Conservation (phyloP, 2,113 vertebrate species). For the Amblyornis subalaris region DNA sequence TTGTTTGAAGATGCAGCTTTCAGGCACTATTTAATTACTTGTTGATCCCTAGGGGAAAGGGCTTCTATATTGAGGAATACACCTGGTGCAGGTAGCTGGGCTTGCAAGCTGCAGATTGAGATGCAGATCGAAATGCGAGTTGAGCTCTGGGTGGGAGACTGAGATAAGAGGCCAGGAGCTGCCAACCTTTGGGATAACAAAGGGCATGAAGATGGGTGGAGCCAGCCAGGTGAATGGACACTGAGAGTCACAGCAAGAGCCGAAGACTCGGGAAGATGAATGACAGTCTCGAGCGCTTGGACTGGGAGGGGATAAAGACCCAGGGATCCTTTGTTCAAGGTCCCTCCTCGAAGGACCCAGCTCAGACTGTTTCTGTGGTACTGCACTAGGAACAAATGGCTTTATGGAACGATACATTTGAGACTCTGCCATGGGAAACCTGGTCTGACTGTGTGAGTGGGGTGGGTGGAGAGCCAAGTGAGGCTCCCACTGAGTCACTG, state of each 20-base stretch:
- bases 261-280: neutral
- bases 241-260: neutral
- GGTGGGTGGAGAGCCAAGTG: accelerated
- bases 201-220: neutral
- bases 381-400: neutral
- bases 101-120: accelerated
- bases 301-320: neutral
- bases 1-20: neutral
- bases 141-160: neutral
- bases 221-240: neutral
- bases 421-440: neutral
- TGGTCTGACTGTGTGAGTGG: neutral
- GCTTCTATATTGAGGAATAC: neutral
- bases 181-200: neutral
- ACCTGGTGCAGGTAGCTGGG: neutral
- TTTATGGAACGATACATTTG: accelerated
- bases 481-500: neutral
- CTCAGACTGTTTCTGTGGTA: neutral
- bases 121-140: neutral
- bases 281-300: accelerated
- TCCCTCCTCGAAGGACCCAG: neutral
- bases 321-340: accelerated
- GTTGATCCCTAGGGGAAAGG: neutral
- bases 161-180: neutral
- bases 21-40: neutral